Percentiles rank a stretch among this genome's conserved stretches.
Conservation (phyloP, 2,113 vertebrate species). For the Shinisaurus crocodilurus region DNA sequence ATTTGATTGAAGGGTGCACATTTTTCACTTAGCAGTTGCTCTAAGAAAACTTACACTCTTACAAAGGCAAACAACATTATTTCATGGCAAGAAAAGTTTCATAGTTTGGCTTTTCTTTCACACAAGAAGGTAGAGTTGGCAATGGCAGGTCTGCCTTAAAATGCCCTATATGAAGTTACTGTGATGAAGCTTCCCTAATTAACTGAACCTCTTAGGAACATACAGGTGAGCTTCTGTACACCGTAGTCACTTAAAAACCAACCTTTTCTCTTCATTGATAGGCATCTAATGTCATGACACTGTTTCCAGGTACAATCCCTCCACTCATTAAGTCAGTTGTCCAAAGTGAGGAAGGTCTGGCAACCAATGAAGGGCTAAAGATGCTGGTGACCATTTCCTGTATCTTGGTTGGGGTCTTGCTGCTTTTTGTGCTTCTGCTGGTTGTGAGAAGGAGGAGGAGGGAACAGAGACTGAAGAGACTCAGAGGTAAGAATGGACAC, state of each 20-base stretch:
- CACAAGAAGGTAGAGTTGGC: background rate
- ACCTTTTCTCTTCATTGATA: conserved; percentile 43
- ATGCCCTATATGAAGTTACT: background rate
- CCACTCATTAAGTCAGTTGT: conserved; percentile 94
- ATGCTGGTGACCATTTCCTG: conserved; percentile 98
- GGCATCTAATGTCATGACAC: conserved; percentile 68
- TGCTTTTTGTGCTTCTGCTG: conserved; percentile 93
- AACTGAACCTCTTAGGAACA: conserved; percentile 28
- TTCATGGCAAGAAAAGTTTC: background rate
- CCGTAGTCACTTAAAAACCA: conserved; percentile 53
- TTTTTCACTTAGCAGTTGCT: background rate
- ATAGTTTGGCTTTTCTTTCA: background rate
- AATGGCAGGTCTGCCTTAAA: background rate
- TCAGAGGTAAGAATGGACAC: conserved; percentile 85
- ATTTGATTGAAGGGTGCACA: background rate
- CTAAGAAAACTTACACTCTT: background rate
- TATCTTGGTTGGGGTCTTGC: conserved; percentile 88
- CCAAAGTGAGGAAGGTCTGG: conserved; percentile 90
- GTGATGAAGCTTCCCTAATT: background rate
- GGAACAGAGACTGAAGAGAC: conserved; percentile 95
- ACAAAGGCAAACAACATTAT: background rate
- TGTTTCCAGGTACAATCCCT: conserved; percentile 91
- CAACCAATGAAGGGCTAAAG: conserved; percentile 93
- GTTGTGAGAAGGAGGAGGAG: conserved; percentile 90
- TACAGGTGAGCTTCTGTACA: background rate